A percentile compares a stretch with the other conserved stretches of the same genome.
phyloP scores from a whole-genome alignment of 2,888 invertebrate genomes.

The Acrobasis suavella region DNA sequence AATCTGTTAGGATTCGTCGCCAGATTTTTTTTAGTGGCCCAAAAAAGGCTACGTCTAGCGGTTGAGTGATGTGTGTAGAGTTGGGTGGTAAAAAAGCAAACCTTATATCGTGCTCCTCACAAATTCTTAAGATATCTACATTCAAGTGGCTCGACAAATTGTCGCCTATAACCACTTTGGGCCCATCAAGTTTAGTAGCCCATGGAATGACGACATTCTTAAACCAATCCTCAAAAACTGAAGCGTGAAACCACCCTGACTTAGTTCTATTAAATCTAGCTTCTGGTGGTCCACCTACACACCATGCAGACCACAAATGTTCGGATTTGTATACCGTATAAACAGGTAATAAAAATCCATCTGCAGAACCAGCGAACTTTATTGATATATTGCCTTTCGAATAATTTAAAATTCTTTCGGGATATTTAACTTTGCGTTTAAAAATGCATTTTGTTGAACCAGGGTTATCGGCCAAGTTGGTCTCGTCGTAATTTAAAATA shows the following conservation, averaged over 20 bases:
- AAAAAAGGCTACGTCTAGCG: background rate
- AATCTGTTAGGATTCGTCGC: background rate
- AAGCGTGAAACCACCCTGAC: conserved; percentile 34
- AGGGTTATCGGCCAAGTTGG: too few relatives aligned
- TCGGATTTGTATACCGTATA: conserved; percentile 26
- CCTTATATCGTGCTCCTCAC: background rate
- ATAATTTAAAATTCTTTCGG: too few relatives aligned
- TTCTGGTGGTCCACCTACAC: conserved; percentile 25
- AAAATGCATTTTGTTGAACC: too few relatives aligned
- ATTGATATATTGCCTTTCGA: too few relatives aligned
- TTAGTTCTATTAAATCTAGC: conserved; percentile 31
- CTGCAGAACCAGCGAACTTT: too few relatives aligned
- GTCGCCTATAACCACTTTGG: background rate
- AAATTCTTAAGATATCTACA: background rate
- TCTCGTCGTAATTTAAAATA: too few relatives aligned
- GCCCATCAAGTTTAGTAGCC: conserved; percentile 15
- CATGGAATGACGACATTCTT: conserved; percentile 29
- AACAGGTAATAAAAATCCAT: too few relatives aligned
- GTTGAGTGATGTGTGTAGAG: background rate
- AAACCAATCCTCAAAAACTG: conserved; percentile 33
- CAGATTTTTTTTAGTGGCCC: background rate
- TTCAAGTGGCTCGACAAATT: background rate
- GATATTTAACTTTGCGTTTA: too few relatives aligned
- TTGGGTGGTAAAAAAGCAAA: background rate
- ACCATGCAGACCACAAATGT: conserved; percentile 29